phyloP scores from a whole-genome alignment of 1,140 invertebrate species.

The Nephila pilipes region DNA sequence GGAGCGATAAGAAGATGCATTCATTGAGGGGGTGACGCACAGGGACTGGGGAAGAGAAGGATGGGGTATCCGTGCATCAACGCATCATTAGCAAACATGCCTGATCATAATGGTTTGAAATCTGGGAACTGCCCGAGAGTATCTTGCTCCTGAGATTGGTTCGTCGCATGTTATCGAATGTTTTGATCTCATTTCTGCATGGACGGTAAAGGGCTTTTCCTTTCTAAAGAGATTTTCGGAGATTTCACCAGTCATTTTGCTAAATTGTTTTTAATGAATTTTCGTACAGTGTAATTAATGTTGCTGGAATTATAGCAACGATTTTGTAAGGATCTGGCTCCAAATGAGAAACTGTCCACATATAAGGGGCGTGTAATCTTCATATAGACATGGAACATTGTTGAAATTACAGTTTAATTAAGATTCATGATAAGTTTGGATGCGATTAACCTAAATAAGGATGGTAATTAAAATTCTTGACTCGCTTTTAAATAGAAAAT shows the following conservation, averaged over 20 bases:
- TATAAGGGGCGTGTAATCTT: too few species aligned
- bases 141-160: constrained; percentile 35
- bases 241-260: constrained; percentile 42
- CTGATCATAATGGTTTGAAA: constrained; percentile 64
- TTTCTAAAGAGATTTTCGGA: constrained; percentile 40
- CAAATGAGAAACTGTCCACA: neutral
- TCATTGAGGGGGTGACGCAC: neutral
- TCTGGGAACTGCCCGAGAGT: constrained; percentile 21
- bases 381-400: neutral
- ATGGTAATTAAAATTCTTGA: neutral
- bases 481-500: too few species aligned
- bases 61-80: constrained; percentile 35
- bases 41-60: neutral
- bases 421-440: too few species aligned
- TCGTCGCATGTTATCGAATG: constrained; percentile 54
- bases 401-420: neutral
- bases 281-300: neutral
- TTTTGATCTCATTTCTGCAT: constrained; percentile 60
- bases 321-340: neutral
- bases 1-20: constrained; percentile 69
- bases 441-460: neutral
- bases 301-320: neutral
- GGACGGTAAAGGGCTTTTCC: neutral
- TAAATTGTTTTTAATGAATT: constrained; percentile 70
- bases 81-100: constrained; percentile 71